These are phyloP conservation scores for Paracentrotus lividus DNA, from an alignment of 53 echinoderm and acorn worm species.

Conservation along the genomic window DNA sequence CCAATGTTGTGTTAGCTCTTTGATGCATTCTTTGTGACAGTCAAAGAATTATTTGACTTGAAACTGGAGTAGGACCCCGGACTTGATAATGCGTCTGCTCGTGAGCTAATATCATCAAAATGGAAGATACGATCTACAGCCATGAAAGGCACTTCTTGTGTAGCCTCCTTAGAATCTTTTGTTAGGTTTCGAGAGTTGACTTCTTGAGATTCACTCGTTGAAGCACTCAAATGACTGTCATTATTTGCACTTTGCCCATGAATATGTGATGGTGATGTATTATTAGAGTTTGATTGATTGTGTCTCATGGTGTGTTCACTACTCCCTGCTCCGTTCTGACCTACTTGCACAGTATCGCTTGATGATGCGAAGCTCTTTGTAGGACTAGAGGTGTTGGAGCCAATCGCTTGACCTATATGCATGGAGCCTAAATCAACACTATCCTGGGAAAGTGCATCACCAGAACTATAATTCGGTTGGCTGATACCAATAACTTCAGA, in stretches of 20 bases:
- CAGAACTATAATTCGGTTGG: constrained; percentile 23
- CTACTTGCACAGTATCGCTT: background rate
- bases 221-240: constrained; percentile 30
- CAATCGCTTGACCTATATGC: background rate
- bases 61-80: constrained; percentile 40
- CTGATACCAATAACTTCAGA: constrained; percentile 3
- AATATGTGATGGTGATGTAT: background rate
- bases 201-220: background rate
- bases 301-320: background rate
- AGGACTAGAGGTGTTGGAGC: background rate
- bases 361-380: background rate
- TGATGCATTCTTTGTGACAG: background rate
- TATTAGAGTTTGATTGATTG: constrained; percentile 47
- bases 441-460: constrained; percentile 52
- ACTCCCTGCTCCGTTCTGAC: background rate
- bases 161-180: background rate
- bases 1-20: constrained; percentile 33
- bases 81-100: constrained; percentile 57
- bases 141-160: constrained; percentile 56
- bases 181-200: background rate
- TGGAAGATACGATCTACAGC: constrained; percentile 53
- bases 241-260: constrained; percentile 42
- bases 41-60: constrained; percentile 54
- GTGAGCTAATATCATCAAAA: constrained; percentile 58
- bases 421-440: constrained; percentile 27